Base-by-base conservation (phyloP, 2,113 vertebrate species). In the Xenopus borealis region DNA sequence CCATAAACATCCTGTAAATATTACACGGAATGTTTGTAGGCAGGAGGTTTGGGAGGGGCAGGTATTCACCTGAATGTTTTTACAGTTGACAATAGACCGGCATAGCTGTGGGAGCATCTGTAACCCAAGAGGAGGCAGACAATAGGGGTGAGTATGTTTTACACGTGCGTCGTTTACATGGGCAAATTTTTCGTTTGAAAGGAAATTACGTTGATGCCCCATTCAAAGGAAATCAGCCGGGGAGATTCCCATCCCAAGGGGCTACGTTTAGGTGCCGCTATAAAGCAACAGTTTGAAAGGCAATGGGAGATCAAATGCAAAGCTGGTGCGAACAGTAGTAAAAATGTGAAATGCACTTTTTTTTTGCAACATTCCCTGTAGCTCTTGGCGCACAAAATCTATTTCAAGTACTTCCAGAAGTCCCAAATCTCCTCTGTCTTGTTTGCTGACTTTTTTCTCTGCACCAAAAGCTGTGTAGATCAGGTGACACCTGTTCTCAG, bases 401-500 rank as follows among this genome's bases (percentile, higher is more conserved):
- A 14, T 66, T 57, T 40, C 17, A 62, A 45, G 27, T 66, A 9
- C 27, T n/a, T 73, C 72, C 52, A n/a, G 53, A 12, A 73, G 63
- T 66, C 64, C 58, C 17, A 10, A 10, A 55, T 19, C 12, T 10
- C 17, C 19, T 19, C 46, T 20, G 33, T 44, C 46, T 30, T 72
- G 71, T 72, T 72, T 72, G 71, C 62, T 27, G 71, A 72, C 69
- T 61, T 61, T 19, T 63, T 23, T 63, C 62, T 40, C 33, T 1
- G 8, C 33, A 52, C 61, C 58, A 45, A 72, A 19, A 64, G 71
- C 10, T 11, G 44, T 50, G 71, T 5, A n/a, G 13, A 65, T 73
- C 30, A 30, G 13, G 55, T 68, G 64, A 67, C 72, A 75, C 72
- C 72, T 75, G 72, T 67, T 40, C 72, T 55, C 55, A 40, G 33